A percentile compares a stretch with the other conserved stretches of the same genome.
phyloP scores from a whole-genome alignment of 1,140 invertebrate genomes.

The Trypoxylus dichotomus region DNA sequence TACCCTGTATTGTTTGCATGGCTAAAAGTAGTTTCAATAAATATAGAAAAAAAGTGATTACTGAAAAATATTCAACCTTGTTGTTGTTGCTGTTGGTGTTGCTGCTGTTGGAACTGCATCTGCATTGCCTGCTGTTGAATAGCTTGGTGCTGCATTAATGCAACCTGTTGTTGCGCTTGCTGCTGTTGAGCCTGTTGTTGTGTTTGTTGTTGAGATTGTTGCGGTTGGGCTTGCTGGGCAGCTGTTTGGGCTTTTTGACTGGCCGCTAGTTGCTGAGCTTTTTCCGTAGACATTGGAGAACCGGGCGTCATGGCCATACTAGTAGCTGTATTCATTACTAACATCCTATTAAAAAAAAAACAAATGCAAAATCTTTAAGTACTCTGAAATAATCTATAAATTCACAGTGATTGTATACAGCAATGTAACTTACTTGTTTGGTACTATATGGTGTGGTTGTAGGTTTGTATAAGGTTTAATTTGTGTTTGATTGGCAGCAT shows the following conservation, averaged over 20 bases:
- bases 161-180: conserved; percentile 49
- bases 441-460: conserved; percentile 54
- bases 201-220: conserved; percentile 52
- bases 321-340: conserved; percentile 59
- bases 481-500: conserved; percentile 72
- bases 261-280: conserved; percentile 55
- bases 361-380: too few species aligned
- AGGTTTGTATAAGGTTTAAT: conserved; percentile 53
- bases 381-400: background rate
- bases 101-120: conserved; percentile 53
- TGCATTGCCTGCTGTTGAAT: conserved; percentile 54
- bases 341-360: conserved; percentile 54
- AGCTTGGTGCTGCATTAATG: conserved; percentile 52
- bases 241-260: conserved; percentile 40
- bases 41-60: conserved; percentile 58
- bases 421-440: conserved; percentile 50
- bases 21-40: conserved; percentile 35
- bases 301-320: conserved; percentile 57
- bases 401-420: background rate
- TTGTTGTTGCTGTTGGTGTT: conserved; percentile 47
- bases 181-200: conserved; percentile 54
- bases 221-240: conserved; percentile 54
- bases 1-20: conserved; percentile 51
- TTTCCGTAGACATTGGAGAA: conserved; percentile 53
- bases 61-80: conserved; percentile 46